Evolutionary conservation across 2,797 vertebrate species (phyloP), one percentile per base, ranked within the genome.

Genomic region (Micrastur ruficollis): DNA sequence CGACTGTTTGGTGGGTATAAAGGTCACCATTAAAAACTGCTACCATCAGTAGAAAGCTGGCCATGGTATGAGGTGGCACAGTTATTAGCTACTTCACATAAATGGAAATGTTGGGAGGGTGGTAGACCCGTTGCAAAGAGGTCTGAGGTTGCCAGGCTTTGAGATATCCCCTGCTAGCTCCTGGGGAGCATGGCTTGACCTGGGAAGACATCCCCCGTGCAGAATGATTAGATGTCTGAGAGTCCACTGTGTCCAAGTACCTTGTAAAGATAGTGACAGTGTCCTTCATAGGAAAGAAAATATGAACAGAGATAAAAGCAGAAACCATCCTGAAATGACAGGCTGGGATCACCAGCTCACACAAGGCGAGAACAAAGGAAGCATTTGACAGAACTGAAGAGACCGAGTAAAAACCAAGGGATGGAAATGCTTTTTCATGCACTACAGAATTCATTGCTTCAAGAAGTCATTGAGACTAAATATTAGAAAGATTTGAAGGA

Each of bases 261-360:
- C 7, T 8, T 40, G 55, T 12, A 68, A 66, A 58, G 6, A 11
- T 2, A 80, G 25, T 0, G 4, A 16, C 14, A 46, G 2, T 2
- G 3, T 44, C 56, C 63, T 63, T 63, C 56, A 32, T 4, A 47
- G 31, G 29, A 46, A 34, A 34, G 36, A 75, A 68, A 32, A 62
- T 21, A 12, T 1, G 6, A 32, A 46, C 21, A 3, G 61, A 93
- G 14, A 8, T 34, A 17, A 80, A 44, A 53, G 16, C 59, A 12
- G 36, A 19, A 90, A 56, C 16, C 34, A 11, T 31, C 36, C 58
- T 63, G 47, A 86, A 38, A 15, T 38, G 56, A 22, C 7, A 65
- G 53, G 4, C 32, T 55, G 66, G 46, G 50, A 36, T 68, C 26
- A 1, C 47, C 82, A 65, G 44, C 58, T 90, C 36, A 26, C 7